These are phyloP conservation scores for Esox lucius DNA, from an alignment of 2,797 vertebrate genomes.

Conservation along the genomic window DNA sequence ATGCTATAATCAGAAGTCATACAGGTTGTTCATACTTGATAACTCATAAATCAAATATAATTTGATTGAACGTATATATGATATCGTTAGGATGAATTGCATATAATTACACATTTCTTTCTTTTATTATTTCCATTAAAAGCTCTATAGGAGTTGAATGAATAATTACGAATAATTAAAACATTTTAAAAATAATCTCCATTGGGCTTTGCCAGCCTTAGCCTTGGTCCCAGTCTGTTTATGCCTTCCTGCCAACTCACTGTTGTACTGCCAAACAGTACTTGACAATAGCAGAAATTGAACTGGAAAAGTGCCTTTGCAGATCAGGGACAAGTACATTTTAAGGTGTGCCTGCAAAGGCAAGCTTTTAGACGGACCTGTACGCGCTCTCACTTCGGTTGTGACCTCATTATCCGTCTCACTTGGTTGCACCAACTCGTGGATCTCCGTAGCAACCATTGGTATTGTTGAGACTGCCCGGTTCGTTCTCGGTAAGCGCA, in stretches of 20 bases:
- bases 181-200: no score
- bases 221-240: background rate
- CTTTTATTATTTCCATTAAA: no score
- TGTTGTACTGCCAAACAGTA: background rate
- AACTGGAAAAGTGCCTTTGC: background rate
- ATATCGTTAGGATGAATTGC: no score
- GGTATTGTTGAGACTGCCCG: slow-evolving; percentile 8
- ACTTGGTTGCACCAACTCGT: background rate
- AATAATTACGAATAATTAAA: no score
- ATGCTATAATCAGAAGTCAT: background rate
- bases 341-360: no score
- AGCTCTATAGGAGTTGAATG: no score
- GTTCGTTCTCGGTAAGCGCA: background rate
- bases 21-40: background rate
- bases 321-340: no score
- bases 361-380: background rate
- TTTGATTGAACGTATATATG: no score
- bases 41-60: background rate
- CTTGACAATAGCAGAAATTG: background rate
- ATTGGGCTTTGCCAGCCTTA: background rate
- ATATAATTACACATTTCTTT: no score
- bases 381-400: background rate
- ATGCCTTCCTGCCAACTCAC: background rate
- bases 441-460: slow-evolving; percentile 16
- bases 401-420: background rate